Conservation (phyloP, 2,797 vertebrate genomes). For the Denticeps clupeoides region DNA sequence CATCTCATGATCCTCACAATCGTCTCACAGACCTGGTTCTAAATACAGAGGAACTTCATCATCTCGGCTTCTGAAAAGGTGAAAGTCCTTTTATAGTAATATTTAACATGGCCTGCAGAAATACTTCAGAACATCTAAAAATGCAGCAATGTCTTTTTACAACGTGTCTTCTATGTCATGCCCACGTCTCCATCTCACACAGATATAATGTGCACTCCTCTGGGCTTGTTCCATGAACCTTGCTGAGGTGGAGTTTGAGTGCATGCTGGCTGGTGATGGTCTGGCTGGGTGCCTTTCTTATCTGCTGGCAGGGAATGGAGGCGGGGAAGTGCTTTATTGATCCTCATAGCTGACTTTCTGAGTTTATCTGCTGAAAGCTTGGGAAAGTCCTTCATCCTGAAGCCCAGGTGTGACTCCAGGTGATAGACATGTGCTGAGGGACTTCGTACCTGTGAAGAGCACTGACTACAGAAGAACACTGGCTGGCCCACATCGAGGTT, state of each 20-base stretch:
- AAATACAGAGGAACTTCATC: no score
- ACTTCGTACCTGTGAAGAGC: slow-evolving; percentile 93
- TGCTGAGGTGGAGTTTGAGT: slow-evolving; percentile 94
- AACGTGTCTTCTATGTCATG: no score
- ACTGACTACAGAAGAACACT: slow-evolving; percentile 97
- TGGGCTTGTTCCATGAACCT: slow-evolving; percentile 89
- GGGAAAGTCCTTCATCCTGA: slow-evolving; percentile 89
- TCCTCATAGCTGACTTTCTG: slow-evolving; percentile 73
- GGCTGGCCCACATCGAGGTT: slow-evolving; percentile 94
- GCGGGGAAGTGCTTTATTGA: slow-evolving; percentile 53
- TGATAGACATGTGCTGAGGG: slow-evolving; percentile 91
- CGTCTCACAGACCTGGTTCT: no score
- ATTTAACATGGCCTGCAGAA: no score
- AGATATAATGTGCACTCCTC: slow-evolving; percentile 89
- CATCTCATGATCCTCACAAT: no score
- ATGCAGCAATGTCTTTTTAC: no score
- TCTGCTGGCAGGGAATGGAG: slow-evolving; percentile 51
- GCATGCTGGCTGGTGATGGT: slow-evolving; percentile 94
- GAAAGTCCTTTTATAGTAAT: no score
- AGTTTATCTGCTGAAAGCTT: slow-evolving; percentile 80
- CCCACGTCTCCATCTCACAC: slow-evolving; percentile 80
- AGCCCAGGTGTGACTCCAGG: slow-evolving; percentile 94
- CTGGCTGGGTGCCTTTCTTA: slow-evolving; percentile 70
- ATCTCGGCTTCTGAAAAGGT: no score
- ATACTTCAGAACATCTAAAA: no score